Evolutionary conservation across 1,140 invertebrate species (phyloP), one percentile per base, ranked within the genome.

Genomic region (Luehdorfia chinensis): DNA sequence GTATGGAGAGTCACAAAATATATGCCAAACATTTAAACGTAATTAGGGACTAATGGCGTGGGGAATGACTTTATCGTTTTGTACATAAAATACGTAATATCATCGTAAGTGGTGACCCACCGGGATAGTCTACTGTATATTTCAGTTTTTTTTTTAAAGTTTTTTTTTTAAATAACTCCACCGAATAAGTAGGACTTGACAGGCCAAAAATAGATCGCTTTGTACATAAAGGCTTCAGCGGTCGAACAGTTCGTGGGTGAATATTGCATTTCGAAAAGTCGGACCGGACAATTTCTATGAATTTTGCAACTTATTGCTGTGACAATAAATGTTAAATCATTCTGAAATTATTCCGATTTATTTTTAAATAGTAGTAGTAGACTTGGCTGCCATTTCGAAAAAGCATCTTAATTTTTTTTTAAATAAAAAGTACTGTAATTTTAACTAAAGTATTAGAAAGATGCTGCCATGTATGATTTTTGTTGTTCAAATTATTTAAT

Each of bases 1-100:
- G 51, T 75, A 75, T 71, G 65, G 56, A 57, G 64, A 78, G 76
- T 83, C 78, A 85, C 78, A 85, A 84, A 80, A 74, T 66, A 75
- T 71, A 83, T 85, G 75, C 75, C 75, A 78, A 81, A 81, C 73
- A 63, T 62, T 71, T 55, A 61, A 60, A 55, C 62, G 50, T 68
- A 59, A 65, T 60, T 52, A 58, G 55, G 56, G 46, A 50, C n/a
- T 47, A 57, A 47, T 50, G 55, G 49, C 46, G 43, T 50, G 49
- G 47, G 25, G 39, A 28, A 43, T 30, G 25, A n/a, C 13, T 28
- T 15, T 41, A 11, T 30, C 14, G 13, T 8, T 43, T 11, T 43
- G 25, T 30, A 43, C 4, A 43, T 30, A 43, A 43, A 59, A 69
- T 71, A 71, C 68, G 67, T 74, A 76, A 73, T 45, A 50, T 51